Conservation (phyloP, 1,140 invertebrate genomes). For the Acromyrmex charruanus region DNA sequence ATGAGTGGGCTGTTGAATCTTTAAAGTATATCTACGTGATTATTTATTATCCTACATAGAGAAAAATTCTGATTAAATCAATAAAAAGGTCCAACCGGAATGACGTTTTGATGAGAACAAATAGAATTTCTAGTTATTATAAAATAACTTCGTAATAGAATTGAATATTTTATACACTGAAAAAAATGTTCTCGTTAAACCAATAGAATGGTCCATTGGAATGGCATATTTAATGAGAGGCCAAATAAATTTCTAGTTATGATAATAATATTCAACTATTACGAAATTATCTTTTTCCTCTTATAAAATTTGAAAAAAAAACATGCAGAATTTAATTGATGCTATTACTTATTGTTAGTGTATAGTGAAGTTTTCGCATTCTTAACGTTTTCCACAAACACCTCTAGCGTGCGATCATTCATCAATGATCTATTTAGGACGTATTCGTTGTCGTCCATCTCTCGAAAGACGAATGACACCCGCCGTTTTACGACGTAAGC, state of each 20-base stretch:
- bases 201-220: too few relatives aligned
- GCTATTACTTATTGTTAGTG: neutral
- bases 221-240: too few relatives aligned
- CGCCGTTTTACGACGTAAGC: constrained; percentile 60
- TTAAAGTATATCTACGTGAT: neutral
- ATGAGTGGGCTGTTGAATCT: constrained; percentile 5
- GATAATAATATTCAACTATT: neutral
- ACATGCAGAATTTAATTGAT: neutral
- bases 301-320: neutral
- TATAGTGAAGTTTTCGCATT: neutral
- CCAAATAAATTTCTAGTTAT: too few relatives aligned
- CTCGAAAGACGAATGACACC: constrained; percentile 71
- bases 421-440: constrained; percentile 19
- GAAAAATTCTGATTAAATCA: neutral
- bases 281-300: neutral
- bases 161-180: too few relatives aligned
- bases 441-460: constrained; percentile 58
- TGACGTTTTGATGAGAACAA: too few relatives aligned
- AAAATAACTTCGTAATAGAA: too few relatives aligned
- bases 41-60: constrained; percentile 2
- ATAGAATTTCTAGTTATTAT: too few relatives aligned
- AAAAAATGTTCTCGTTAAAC: too few relatives aligned
- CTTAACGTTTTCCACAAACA: neutral
- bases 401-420: constrained; percentile 10
- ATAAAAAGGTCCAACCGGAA: too few relatives aligned